Evolutionary conservation across 2,888 invertebrate species (phyloP), one percentile per base, ranked within the genome.

Genomic region (Poecilus cupreus): DNA sequence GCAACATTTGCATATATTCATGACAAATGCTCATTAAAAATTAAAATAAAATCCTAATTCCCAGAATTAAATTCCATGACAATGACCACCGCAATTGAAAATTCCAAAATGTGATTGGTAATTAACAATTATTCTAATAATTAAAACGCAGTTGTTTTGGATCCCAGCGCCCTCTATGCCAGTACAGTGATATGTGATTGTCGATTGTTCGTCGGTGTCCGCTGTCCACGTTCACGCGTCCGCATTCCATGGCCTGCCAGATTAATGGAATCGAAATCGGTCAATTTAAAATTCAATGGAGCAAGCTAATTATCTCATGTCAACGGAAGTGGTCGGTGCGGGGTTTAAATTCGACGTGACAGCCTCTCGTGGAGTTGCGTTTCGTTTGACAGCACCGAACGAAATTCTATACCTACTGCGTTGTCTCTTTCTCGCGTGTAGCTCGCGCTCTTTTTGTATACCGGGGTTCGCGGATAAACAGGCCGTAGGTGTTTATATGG

Each of bases 241-340:
- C 54, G 18, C 18, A 16, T 54, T 22, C 46, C 46, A 46, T 39
- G 24, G 72, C 43, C 6, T 3, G 43, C 43, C 13, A 43, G 72
- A 72, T 77, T 54, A 77, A 60, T 77, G 60, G 77, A 57, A 77
- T 77, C 60, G 60, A 37, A 77, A 57, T 57, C 60, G 77, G 77
- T 77, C 77, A 77, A 77, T 77, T 77, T 37, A 60, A 54, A 77
- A 77, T 77, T 54, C 77, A 77, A 77, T 77, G 77, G 43, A 77
- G 60, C 77, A 57, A 43, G 77, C 77, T 77, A 77, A 77, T 77
- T 77, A 77, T 77, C 77, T 43, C 57, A 39, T 77, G 77, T 77
- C 57, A 37, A 18, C 72, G 72, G 46, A 46, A 72, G 72, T 72
- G 72, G 43, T 2, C 20, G 43, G 3, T 60, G 18, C 8, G 46